Evolutionary conservation across 2,797 vertebrate species (phyloP).

Genomic region (Pangasius sanitwongsei): DNA sequence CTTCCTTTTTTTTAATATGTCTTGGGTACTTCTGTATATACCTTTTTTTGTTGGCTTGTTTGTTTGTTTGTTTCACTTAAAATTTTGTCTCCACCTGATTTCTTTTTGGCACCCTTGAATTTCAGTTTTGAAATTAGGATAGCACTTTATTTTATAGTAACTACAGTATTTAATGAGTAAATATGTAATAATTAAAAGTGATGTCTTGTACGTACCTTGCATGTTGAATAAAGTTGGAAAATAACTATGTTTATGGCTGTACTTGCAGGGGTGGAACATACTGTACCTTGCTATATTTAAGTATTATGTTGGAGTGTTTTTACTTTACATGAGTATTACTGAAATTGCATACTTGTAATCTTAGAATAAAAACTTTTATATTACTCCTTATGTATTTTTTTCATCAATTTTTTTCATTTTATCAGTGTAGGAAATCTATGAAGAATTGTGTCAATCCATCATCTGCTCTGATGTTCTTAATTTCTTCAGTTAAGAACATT

Average conservation of each 20-base stretch:
- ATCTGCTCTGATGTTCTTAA: no score
- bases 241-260: background rate
- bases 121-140: background rate
- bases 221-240: background rate
- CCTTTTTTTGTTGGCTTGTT: background rate
- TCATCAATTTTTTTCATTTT: no score
- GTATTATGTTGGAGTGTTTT: background rate
- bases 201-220: background rate
- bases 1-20: background rate
- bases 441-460: background rate
- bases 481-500: no score
- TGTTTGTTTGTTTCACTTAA: background rate
- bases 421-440: no score
- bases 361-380: background rate
- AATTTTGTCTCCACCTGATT: background rate
- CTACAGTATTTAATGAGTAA: background rate
- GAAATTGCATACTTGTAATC: background rate
- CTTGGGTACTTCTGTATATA: background rate
- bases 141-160: background rate
- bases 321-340: background rate
- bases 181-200: background rate
- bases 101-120: background rate
- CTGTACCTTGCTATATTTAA: background rate
- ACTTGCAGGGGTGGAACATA: background rate
- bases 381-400: no score